These are phyloP conservation scores for Yponomeuta evonymella DNA, from an alignment of 2,888 invertebrate genomes.

Conservation along the genomic window DNA sequence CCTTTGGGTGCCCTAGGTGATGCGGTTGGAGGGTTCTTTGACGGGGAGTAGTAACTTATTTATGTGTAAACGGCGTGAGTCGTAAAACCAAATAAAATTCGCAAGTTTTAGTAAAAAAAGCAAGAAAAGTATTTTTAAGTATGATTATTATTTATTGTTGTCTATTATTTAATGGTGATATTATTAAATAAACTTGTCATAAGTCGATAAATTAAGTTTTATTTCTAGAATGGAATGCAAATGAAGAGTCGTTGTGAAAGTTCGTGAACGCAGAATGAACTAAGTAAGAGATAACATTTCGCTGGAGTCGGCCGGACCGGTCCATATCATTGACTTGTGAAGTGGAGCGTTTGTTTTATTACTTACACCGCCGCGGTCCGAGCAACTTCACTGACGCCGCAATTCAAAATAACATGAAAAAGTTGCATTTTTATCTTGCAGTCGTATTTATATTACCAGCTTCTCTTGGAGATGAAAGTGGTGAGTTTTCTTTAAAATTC, in stretches of 20 bases:
- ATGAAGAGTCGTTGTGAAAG: slow-evolving; percentile 44
- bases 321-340: slow-evolving; percentile 46
- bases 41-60: slow-evolving; percentile 17
- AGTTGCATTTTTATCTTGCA: not conserved
- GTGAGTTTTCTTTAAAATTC: not conserved
- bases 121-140: not conserved
- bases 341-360: slow-evolving; percentile 49
- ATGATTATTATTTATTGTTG: not conserved
- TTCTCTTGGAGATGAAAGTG: not conserved
- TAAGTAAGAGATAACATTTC: slow-evolving; percentile 35
- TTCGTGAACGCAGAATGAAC: slow-evolving; percentile 25
- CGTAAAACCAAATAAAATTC: too few relatives aligned
- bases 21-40: slow-evolving; percentile 58
- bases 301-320: slow-evolving; percentile 53
- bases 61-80: too few relatives aligned
- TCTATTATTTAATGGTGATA: not conserved
- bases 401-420: not conserved
- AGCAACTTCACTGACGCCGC: slow-evolving; percentile 31
- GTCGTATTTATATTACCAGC: not conserved
- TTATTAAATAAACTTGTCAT: not conserved
- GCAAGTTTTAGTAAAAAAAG: not conserved
- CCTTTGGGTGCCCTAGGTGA: slow-evolving; percentile 60
- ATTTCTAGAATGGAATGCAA: not conserved
- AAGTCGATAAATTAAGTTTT: not conserved
- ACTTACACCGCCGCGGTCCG: slow-evolving; percentile 48